A percentile compares a stretch with the other conserved stretches of the same genome.
These are phyloP conservation scores for Panthera tigris DNA, from an alignment of 2,113 vertebrate species.

Conservation along the genomic window DNA sequence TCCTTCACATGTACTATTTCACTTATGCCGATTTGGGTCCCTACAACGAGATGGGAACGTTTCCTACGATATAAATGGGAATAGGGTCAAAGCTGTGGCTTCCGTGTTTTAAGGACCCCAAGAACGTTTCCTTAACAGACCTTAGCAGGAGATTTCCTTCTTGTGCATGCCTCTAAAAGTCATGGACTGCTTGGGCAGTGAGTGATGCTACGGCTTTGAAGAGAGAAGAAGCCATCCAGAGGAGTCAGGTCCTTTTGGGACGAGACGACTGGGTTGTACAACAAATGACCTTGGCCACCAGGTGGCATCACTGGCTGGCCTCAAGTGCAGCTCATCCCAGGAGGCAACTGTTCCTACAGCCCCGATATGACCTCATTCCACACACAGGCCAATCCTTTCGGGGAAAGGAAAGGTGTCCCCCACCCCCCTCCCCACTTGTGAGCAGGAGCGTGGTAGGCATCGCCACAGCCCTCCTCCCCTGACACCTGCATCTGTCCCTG, in stretches of 20 bases:
- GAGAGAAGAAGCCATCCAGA: background rate
- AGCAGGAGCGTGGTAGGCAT: rapidly evolving
- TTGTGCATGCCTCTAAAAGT: background rate
- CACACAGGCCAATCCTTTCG: background rate
- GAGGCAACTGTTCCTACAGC: background rate
- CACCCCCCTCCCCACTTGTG: rapidly evolving
- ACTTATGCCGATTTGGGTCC: background rate
- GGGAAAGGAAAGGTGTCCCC: too few species aligned
- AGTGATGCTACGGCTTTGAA: background rate
- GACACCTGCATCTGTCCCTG: background rate
- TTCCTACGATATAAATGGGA: background rate
- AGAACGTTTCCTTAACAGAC: background rate
- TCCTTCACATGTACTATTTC: rapidly evolving
- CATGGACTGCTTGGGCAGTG: background rate
- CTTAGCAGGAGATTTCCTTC: background rate
- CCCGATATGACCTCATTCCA: background rate
- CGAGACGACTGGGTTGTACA: background rate
- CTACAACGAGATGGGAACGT: background rate
- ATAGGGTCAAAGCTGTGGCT: background rate
- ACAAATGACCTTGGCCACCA: slow-evolving; percentile 35
- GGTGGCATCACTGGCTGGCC: slow-evolving; percentile 51
- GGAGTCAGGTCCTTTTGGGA: background rate
- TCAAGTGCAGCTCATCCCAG: rapidly evolving
- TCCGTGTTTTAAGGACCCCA: background rate
- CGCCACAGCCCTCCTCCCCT: rapidly evolving